phyloP scores from a whole-genome alignment of 2,797 vertebrate genomes.

The Dallia pectoralis region DNA sequence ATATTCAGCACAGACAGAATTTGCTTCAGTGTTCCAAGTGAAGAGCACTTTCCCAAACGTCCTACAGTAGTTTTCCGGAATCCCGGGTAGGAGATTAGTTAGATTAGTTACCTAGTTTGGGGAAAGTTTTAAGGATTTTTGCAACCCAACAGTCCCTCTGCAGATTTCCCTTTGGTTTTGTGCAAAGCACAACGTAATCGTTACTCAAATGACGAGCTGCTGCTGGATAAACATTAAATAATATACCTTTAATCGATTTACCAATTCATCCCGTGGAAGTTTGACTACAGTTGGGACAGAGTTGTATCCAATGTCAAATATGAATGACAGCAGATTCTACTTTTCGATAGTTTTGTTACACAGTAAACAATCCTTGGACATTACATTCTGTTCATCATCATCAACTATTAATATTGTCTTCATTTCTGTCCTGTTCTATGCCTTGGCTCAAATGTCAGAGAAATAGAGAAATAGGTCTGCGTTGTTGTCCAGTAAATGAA shows the following conservation, averaged over 20 bases:
- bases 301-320: not conserved
- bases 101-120: too few species aligned
- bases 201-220: not conserved
- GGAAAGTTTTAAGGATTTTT: too few species aligned
- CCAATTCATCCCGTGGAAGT: not conserved
- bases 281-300: not conserved
- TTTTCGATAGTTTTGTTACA: not conserved
- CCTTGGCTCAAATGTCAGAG: conserved; percentile 21
- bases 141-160: not conserved
- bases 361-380: not conserved
- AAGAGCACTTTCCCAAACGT: too few species aligned
- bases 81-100: too few species aligned
- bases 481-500: conserved; percentile 23
- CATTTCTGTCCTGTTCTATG: conserved; percentile 25
- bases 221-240: not conserved
- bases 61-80: too few species aligned
- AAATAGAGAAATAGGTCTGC: conserved; percentile 25
- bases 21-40: not conserved
- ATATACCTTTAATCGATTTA: not conserved
- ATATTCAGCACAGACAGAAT: not conserved
- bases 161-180: not conserved
- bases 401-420: not conserved
- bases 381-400: conserved; percentile 13
- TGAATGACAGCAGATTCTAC: not conserved
- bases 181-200: not conserved